These are phyloP conservation scores for Ctenicera cuprea DNA, from an alignment of 2,888 invertebrate genomes.

Conservation along the genomic window DNA sequence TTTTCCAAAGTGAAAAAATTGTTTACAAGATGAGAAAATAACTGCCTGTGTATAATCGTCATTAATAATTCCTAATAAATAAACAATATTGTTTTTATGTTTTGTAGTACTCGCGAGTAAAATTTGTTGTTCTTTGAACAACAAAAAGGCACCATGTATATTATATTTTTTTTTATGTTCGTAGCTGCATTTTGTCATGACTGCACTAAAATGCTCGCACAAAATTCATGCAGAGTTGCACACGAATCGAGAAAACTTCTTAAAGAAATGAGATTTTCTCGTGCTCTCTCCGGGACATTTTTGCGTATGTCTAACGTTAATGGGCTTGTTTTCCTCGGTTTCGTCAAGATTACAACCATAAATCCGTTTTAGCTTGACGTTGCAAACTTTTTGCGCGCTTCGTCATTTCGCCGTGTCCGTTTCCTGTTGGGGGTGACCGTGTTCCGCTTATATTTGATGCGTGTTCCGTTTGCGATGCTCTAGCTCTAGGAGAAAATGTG, in stretches of 20 bases:
- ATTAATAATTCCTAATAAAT: no score
- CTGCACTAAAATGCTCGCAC: no score
- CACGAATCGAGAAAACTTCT: slow-evolving; percentile 16
- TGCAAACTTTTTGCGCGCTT: slow-evolving; percentile 43
- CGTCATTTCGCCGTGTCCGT: slow-evolving; percentile 45
- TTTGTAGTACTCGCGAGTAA: no score
- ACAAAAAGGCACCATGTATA: no score
- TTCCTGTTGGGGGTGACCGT: slow-evolving; percentile 34
- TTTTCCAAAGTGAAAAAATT: no score
- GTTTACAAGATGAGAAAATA: no score
- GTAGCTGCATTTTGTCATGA: no score
- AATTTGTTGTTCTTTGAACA: no score
- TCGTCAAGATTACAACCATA: slow-evolving; percentile 48
- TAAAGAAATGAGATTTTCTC: neutral
- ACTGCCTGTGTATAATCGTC: no score
- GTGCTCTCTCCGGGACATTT: slow-evolving; percentile 11
- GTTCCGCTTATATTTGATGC: slow-evolving; percentile 31
- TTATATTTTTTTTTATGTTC: no score
- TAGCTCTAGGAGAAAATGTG: slow-evolving; percentile 36
- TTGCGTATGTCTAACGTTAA: slow-evolving; percentile 44
- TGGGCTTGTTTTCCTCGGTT: slow-evolving; percentile 45
- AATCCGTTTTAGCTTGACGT: slow-evolving; percentile 47
- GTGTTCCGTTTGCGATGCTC: slow-evolving; percentile 16
- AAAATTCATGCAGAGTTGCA: slow-evolving; percentile 3
- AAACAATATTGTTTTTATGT: no score